Base-by-base conservation (phyloP, 53 echinoderm and acorn worm species). In the Holothuria scabra region DNA sequence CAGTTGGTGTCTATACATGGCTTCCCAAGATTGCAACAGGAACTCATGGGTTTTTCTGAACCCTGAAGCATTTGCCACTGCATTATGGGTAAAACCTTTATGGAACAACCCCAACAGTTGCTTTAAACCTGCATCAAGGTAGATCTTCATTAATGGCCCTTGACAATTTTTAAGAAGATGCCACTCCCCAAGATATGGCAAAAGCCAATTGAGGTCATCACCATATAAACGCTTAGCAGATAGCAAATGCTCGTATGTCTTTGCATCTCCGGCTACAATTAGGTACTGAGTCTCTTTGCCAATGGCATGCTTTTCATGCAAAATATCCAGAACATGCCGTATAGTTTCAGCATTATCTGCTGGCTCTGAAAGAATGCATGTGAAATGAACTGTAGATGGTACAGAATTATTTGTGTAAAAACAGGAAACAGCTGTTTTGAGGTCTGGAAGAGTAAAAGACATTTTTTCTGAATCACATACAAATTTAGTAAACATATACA, bases 131-230 rank as follows among this genome's bases (percentile, higher is more conserved):
- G 61, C 61, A 61, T 61, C 61, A 13, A 61, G 29, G 18, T 85
- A 72, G 35, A 85, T 13, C 11, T 72, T 72, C 74, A 85, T 35
- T 21, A 74, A 25, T 0, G 74, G 60, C 0, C 33, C 74, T 59
- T 85, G 74, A 5, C 41, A 44, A 59, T 85, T 85, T 60, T 85
- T 85, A 14, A 85, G 29, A n/a, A 85, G 28, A 74, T 74, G 85
- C 85, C 85, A 85, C 60, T 85, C 75, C 2, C 61, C 85, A 18
- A 85, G 44, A 22, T 85, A 85, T 9, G 75, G 85, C 8, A 85
- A 25, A 6, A 85, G 5, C 85, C 85, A 85, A n/a, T 85, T 12
- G 0, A 74, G 38, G 23, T 74, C 74, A 5, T 59, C 74, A 33
- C 58, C 57, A 74, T 74, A 71, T 12, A 59, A 13, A 19, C 63